phyloP scores from a whole-genome alignment of 2,113 vertebrate genomes.

The Grus americana region DNA sequence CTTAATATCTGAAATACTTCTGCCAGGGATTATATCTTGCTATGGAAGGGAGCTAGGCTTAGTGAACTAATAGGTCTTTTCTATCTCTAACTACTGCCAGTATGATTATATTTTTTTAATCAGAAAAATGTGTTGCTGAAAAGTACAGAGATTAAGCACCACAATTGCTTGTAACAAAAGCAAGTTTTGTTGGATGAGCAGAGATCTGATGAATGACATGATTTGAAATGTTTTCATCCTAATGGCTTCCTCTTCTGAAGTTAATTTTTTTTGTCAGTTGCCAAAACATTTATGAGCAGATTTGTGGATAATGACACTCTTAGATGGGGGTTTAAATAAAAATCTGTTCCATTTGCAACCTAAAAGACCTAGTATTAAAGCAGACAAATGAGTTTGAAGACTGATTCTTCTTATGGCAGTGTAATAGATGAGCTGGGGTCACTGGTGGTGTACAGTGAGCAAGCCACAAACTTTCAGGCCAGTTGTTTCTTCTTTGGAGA shows the following conservation, averaged over 20 bases:
- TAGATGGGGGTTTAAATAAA: conserved; percentile 69
- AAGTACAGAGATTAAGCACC: conserved; percentile 57
- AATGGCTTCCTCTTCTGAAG: conserved; percentile 68
- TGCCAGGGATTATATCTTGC: conserved; percentile 46
- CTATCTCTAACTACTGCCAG: conserved; percentile 57
- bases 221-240: conserved; percentile 74
- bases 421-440: conserved; percentile 28
- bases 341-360: conserved; percentile 67
- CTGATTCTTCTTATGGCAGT: not conserved
- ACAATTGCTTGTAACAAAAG: conserved; percentile 67
- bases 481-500: not conserved
- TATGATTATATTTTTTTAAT: conserved; percentile 59
- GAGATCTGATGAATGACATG: conserved; percentile 72
- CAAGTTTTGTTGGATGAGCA: conserved; percentile 68
- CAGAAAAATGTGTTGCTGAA: conserved; percentile 68
- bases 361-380: conserved; percentile 33
- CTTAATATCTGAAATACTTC: conserved; percentile 6
- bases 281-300: conserved; percentile 74
- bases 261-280: conserved; percentile 72
- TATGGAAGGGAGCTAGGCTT: conserved; percentile 36
- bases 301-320: conserved; percentile 72
- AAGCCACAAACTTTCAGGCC: not conserved
- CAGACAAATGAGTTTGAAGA: conserved; percentile 45
- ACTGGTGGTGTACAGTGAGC: not conserved
- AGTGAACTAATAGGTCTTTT: conserved; percentile 58